A percentile compares a stretch with the other conserved stretches of the same genome.
Evolutionary conservation across 2,888 invertebrate genomes (phyloP).

Genomic region (Abrostola tripartita): DNA sequence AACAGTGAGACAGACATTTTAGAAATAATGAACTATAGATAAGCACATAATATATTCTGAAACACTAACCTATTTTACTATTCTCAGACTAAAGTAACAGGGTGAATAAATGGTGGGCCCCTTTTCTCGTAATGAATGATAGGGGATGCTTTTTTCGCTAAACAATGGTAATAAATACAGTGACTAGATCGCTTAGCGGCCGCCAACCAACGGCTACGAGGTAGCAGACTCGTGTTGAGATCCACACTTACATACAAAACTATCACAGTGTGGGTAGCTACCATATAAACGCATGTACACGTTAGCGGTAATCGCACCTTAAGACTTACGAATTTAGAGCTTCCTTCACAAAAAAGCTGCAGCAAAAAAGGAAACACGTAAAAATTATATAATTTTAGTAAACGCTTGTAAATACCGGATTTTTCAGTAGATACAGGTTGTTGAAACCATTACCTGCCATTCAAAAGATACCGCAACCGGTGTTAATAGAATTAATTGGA

Average conservation of each 20-base stretch:
- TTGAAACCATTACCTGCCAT: no score
- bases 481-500: no score
- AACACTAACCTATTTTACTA: constrained; percentile 47
- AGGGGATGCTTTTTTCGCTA: constrained; percentile 83
- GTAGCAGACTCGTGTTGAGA: constrained; percentile 51
- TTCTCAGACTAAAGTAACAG: constrained; percentile 34
- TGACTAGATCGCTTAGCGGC: constrained; percentile 80
- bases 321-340: neutral
- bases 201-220: constrained; percentile 63
- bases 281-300: constrained; percentile 42
- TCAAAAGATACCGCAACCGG: no score
- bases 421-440: no score
- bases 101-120: constrained; percentile 65
- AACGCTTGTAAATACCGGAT: no score
- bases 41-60: constrained; percentile 1
- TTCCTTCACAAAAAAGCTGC: no score
- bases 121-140: constrained; percentile 81
- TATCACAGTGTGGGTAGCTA: constrained; percentile 59
- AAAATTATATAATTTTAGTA: no score
- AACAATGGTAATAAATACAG: constrained; percentile 88
- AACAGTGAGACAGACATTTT: no score
- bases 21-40: no score
- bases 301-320: constrained; percentile 18
- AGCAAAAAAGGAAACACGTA: no score
- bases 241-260: constrained; percentile 52